Conservation (phyloP, 2,113 vertebrate genomes). For the Tapirus terrestris region DNA sequence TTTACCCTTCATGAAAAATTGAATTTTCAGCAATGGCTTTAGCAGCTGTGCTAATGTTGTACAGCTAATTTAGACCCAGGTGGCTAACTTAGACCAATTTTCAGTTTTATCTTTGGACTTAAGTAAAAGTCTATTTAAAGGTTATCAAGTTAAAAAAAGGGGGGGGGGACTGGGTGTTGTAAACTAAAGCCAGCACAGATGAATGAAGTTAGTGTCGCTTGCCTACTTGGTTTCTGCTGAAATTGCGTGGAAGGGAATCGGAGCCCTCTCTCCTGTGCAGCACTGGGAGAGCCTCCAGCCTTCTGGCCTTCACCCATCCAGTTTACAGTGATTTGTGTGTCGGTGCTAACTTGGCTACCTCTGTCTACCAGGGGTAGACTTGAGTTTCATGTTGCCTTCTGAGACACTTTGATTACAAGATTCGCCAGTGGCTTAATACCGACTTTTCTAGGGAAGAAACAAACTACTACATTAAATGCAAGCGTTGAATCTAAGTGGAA, state of each 20-base stretch:
- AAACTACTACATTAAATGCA: neutral
- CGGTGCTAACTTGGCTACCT: neutral
- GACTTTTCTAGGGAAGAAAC: neutral
- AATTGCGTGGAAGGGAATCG: neutral
- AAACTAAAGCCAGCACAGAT: neutral
- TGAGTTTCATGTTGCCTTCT: neutral
- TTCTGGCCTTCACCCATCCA: neutral
- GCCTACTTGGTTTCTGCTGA: neutral
- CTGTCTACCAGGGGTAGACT: neutral
- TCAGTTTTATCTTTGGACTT: conserved; percentile 7
- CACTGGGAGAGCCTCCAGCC: neutral
- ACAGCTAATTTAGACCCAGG: neutral
- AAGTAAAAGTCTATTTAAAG: neutral
- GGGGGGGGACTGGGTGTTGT: neutral
- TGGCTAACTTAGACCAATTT: neutral
- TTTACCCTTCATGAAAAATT: neutral
- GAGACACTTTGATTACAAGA: neutral
- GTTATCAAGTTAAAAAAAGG: neutral
- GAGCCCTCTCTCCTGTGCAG: neutral
- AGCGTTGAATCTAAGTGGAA: neutral
- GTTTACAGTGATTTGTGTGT: neutral
- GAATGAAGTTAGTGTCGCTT: neutral
- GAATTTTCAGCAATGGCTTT: neutral
- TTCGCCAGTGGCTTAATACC: neutral
- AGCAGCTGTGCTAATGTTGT: neutral